Conservation (phyloP, 2,113 vertebrate genomes). For the Acanthochromis polyacanthus region DNA sequence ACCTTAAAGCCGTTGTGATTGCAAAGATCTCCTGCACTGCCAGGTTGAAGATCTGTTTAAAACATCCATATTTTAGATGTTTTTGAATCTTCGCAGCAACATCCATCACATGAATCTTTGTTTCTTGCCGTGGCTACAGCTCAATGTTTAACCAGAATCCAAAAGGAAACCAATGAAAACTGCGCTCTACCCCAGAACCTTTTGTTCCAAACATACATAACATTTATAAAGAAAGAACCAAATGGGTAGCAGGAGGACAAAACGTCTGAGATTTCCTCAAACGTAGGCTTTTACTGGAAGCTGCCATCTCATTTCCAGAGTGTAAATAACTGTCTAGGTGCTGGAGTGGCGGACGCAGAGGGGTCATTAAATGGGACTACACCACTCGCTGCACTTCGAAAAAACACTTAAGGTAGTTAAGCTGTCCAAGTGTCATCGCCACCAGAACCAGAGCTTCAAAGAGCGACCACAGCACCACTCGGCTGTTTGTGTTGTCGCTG, state of each 20-base stretch:
- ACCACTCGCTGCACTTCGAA: slow-evolving; percentile 99
- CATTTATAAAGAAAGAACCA: slow-evolving; percentile 53
- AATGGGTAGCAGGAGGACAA: slow-evolving; percentile 55
- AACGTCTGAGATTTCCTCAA: slow-evolving; percentile 51
- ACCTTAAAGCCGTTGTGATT: too few relatives aligned
- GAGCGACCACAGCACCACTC: slow-evolving; percentile 99
- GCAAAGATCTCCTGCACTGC: too few relatives aligned
- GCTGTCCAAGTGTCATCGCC: slow-evolving; percentile 99
- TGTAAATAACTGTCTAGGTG: slow-evolving; percentile 81
- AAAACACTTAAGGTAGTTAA: slow-evolving; percentile 99
- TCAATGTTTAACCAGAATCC: too few relatives aligned
- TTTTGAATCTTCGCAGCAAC: too few relatives aligned
- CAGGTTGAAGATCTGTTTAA: too few relatives aligned
- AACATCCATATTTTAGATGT: too few relatives aligned
- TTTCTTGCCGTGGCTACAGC: too few relatives aligned
- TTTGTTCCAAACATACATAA: slow-evolving; percentile 58
- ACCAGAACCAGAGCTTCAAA: slow-evolving; percentile 99
- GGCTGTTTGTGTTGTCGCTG: slow-evolving; percentile 99
- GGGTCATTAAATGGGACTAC: slow-evolving; percentile 78
- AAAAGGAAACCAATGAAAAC: neutral
- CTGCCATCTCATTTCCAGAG: slow-evolving; percentile 70
- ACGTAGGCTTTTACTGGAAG: slow-evolving; percentile 68
- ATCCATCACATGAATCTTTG: too few relatives aligned
- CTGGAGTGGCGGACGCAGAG: slow-evolving; percentile 72
- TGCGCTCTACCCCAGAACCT: slow-evolving; percentile 29